These are phyloP conservation scores for Drosophila siamana DNA, from an alignment of 2,888 invertebrate genomes.

Conservation along the genomic window DNA sequence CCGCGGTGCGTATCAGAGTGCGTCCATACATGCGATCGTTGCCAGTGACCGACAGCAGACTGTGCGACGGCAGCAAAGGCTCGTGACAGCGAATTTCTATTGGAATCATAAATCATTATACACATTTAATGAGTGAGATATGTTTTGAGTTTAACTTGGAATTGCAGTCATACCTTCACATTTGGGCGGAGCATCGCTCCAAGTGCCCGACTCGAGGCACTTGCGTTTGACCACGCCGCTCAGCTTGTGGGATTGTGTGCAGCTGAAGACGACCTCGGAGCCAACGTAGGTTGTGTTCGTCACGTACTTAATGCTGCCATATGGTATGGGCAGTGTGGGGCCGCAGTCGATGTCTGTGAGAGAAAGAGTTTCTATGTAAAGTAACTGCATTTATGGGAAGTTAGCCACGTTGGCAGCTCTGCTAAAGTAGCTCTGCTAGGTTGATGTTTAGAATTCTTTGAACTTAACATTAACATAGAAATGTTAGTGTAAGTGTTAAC, in stretches of 20 bases:
- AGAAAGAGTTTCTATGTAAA: background rate
- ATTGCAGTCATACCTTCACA: slow-evolving; percentile 88
- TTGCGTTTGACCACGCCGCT: slow-evolving; percentile 90
- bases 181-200: slow-evolving; percentile 94
- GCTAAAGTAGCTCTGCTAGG: too few species aligned
- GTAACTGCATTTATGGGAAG: too few species aligned
- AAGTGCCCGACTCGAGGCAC: slow-evolving; percentile 91
- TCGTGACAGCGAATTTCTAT: slow-evolving; percentile 95
- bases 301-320: slow-evolving; percentile 91
- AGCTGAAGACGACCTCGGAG: slow-evolving; percentile 92
- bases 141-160: background rate
- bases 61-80: slow-evolving; percentile 92
- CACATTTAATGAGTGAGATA: background rate
- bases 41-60: slow-evolving; percentile 94
- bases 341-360: slow-evolving; percentile 94
- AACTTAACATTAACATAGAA: too few species aligned
- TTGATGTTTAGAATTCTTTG: too few species aligned
- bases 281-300: slow-evolving; percentile 93
- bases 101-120: background rate
- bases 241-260: slow-evolving; percentile 92
- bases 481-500: too few species aligned
- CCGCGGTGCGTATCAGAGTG: slow-evolving; percentile 91
- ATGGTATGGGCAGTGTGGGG: slow-evolving; percentile 91
- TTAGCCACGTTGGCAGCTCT: too few species aligned
- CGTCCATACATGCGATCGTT: slow-evolving; percentile 96